These are phyloP conservation scores for Himalopsyche tibetana DNA, from an alignment of 2,888 invertebrate genomes.

Conservation along the genomic window DNA sequence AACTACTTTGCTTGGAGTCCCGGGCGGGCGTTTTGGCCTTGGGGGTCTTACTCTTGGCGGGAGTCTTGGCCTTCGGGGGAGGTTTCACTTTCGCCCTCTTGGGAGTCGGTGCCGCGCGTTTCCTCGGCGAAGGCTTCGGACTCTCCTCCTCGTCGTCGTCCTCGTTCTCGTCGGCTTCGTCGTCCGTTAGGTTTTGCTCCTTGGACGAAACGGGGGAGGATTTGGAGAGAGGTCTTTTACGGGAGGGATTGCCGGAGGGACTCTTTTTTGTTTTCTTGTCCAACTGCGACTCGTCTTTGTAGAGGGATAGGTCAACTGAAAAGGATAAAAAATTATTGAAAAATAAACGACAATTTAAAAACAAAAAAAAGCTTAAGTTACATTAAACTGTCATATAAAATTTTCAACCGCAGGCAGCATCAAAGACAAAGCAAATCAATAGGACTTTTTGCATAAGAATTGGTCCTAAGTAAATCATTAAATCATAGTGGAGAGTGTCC, in stretches of 20 bases:
- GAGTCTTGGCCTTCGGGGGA: slow-evolving; percentile 45
- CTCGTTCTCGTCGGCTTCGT: slow-evolving; percentile 65
- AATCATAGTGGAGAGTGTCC: no score
- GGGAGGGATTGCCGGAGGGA: slow-evolving; percentile 67
- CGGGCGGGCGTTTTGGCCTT: slow-evolving; percentile 69
- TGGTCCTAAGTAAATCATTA: no score
- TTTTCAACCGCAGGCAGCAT: no score
- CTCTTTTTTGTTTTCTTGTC: slow-evolving; percentile 76
- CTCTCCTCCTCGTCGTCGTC: slow-evolving; percentile 45
- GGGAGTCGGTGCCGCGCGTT: slow-evolving; percentile 43
- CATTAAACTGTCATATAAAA: no score
- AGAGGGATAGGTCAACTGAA: slow-evolving; percentile 89
- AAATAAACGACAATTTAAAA: slow-evolving; percentile 61
- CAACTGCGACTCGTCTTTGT: slow-evolving; percentile 89
- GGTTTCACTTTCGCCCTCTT: slow-evolving; percentile 51
- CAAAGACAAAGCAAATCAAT: no score
- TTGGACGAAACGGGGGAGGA: slow-evolving; percentile 68
- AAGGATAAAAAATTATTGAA: slow-evolving; percentile 56
- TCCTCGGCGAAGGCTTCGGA: slow-evolving; percentile 31
- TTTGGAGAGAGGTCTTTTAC: slow-evolving; percentile 70
- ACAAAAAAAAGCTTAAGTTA: slow-evolving; percentile 38
- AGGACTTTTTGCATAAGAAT: no score
- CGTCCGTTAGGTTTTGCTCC: slow-evolving; percentile 64
- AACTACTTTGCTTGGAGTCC: slow-evolving; percentile 68
- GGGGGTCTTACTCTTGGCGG: slow-evolving; percentile 71